Conservation (phyloP, 2,113 vertebrate genomes). For the Chiloscyllium plagiosum region DNA sequence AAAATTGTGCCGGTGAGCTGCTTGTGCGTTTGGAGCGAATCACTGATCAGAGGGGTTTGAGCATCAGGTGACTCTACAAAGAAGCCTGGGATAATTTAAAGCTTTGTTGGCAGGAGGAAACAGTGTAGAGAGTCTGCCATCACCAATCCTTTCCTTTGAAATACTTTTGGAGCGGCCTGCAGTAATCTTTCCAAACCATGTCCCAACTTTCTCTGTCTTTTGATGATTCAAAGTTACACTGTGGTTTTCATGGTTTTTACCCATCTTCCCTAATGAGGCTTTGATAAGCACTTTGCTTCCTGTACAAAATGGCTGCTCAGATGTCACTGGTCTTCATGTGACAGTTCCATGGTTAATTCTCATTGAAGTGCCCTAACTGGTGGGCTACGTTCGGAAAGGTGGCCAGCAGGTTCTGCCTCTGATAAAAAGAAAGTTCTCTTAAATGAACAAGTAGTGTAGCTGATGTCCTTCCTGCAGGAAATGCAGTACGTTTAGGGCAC, state of each 20-base stretch:
- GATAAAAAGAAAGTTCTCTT: background rate
- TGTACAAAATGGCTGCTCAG: background rate
- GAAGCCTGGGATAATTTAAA: background rate
- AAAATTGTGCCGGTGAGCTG: background rate
- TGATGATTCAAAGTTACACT: background rate
- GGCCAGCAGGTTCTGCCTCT: background rate
- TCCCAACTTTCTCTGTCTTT: background rate
- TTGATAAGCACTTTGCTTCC: background rate
- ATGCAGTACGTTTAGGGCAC: background rate
- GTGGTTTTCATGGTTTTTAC: background rate
- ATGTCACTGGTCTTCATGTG: background rate
- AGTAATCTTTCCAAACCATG: background rate
- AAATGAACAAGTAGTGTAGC: background rate
- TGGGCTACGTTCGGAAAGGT: background rate
- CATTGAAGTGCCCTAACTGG: background rate
- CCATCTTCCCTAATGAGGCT: background rate
- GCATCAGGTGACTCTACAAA: background rate
- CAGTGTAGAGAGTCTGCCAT: background rate
- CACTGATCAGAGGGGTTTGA: background rate
- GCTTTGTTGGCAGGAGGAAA: no score
- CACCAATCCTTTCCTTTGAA: background rate
- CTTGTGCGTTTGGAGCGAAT: background rate
- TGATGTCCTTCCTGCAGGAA: background rate
- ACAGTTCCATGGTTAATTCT: background rate
- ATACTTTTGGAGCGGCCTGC: background rate